Percentiles rank a stretch among this genome's conserved stretches.
phyloP scores from a whole-genome alignment of 2,797 vertebrate genomes.

The Gymnoscopelus microlampas region DNA sequence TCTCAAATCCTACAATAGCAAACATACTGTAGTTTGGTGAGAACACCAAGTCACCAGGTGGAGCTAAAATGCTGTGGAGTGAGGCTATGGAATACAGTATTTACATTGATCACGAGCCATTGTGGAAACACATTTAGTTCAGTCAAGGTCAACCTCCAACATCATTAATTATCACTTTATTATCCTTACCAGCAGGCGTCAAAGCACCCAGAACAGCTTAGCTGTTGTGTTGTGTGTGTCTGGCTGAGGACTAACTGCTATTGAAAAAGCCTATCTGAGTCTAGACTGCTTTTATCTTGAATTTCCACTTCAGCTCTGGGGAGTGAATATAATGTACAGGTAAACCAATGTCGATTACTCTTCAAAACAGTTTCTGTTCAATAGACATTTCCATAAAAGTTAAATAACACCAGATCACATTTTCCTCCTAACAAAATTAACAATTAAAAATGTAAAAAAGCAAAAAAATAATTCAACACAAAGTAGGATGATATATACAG shows the following conservation, averaged over 20 bases:
- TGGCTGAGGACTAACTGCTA: constrained; percentile 43
- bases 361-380: constrained; percentile 41
- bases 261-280: constrained; percentile 34
- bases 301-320: constrained; percentile 47
- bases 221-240: constrained; percentile 40
- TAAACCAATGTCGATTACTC: constrained; percentile 41
- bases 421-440: constrained; percentile 17
- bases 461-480: no score
- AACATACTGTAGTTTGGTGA: constrained; percentile 4
- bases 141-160: constrained; percentile 63
- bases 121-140: constrained; percentile 42
- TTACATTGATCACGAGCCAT: constrained; percentile 35
- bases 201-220: constrained; percentile 38
- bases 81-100: constrained; percentile 7
- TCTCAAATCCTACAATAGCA: no score
- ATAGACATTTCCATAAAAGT: constrained; percentile 38
- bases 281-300: constrained; percentile 46
- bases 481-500: no score
- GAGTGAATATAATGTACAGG: constrained; percentile 41
- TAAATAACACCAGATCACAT: constrained; percentile 33
- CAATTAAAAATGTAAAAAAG: no score
- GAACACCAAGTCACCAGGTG: constrained; percentile 71
- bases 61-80: constrained; percentile 69
- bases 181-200: constrained; percentile 59
- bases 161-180: constrained; percentile 70